Evolutionary conservation across 2,797 vertebrate species (phyloP).

Genomic region (Natrix natrix): DNA sequence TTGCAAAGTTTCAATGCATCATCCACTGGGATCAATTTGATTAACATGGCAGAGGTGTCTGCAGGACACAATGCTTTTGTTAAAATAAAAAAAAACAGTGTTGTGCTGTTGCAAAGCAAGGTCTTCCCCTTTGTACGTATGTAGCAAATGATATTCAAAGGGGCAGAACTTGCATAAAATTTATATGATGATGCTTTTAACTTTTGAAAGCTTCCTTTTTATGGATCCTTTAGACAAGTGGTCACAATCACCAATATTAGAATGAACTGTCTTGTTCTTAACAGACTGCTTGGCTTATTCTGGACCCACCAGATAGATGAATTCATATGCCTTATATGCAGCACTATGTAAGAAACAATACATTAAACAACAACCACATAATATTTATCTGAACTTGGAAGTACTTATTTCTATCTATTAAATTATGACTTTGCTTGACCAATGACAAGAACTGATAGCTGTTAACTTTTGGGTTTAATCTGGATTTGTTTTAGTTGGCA

Average conservation of each 20-base stretch:
- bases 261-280: neutral
- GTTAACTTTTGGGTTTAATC: neutral
- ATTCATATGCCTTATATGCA: neutral
- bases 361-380: neutral
- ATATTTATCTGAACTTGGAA: neutral
- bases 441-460: neutral
- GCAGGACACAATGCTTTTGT: neutral
- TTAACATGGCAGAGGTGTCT: neutral
- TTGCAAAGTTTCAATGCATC: neutral
- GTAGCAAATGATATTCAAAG: neutral
- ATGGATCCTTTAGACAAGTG: neutral
- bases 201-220: neutral
- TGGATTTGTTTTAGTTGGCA: neutral
- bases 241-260: neutral
- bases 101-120: neutral
- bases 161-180: neutral
- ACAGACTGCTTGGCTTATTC: neutral
- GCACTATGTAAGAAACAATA: neutral
- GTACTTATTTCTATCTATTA: neutral
- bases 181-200: neutral
- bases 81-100: neutral
- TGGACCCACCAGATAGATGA: neutral
- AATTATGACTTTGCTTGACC: neutral
- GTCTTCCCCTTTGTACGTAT: neutral
- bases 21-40: neutral